Base-by-base conservation (phyloP, 64 coral and sea anemone genomes). In the Stylophora pistillata region DNA sequence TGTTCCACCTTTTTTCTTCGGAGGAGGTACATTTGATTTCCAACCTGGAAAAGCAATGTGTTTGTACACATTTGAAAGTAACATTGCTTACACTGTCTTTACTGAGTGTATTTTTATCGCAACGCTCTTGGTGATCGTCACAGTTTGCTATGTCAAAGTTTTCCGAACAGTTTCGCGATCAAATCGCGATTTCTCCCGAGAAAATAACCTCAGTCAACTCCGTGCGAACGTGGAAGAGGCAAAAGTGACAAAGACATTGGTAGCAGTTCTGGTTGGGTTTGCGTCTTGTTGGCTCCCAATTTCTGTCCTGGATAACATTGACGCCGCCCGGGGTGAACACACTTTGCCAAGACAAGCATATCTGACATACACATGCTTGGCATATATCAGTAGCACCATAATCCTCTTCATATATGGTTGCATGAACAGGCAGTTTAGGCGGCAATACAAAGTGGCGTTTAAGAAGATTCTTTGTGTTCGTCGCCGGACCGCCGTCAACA, bases 11-110 rank as follows among this genome's bases (percentile, higher is more conserved):
- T 71, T 90, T 23, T 56, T 90, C 26, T 72, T 94, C 52, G 20
- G 52, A 30, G 53, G 32, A 20, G 73, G 80, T 26, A 65, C 79
- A 9, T 94, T 85, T 55, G 55, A 79, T 7, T 90, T 94, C 29
- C 92, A 94, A 65, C 92, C 92, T 15, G 92, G 80, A 56, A 94
- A 94, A 89, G 92, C 87, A 28, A 54, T 89, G 66, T 94, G 92
- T 21, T 54, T 94, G 30, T 94, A 90, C 70, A 37, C 79, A 17
- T 94, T 94, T 34, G 80, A 89, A 41, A 79, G 63, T 15, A 89
- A 89, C 53, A 77, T 94, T 4, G 63, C 87, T n/a, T 94, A 77
- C 58, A 89, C 92, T 7, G 55, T 73, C 9, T 94, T 89, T 53
- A 65, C 89, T 13, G 92, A 89, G 17, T 71, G 77, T 26, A 64